Percentiles rank a stretch among this genome's conserved stretches.
Conservation (phyloP, 2,797 vertebrate genomes). For the Myiotriccus ornatus region DNA sequence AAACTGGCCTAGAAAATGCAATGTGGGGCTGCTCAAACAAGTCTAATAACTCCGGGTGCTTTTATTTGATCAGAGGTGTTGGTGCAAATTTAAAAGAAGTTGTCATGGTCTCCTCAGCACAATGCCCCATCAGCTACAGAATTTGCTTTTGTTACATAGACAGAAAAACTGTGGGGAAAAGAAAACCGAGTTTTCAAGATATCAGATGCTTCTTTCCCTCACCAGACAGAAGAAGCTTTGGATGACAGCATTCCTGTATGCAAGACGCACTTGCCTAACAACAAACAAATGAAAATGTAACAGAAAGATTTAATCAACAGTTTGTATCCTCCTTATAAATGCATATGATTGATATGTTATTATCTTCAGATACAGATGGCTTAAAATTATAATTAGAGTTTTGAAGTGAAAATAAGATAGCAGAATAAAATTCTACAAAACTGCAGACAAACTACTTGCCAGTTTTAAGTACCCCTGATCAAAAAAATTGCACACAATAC, state of each 20-base stretch:
- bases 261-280: not conserved
- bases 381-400: not conserved
- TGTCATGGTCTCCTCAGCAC: slow-evolving; percentile 6
- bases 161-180: slow-evolving; percentile 26
- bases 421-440: not conserved
- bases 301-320: not conserved
- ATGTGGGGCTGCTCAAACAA: slow-evolving; percentile 4
- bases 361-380: not conserved
- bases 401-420: not conserved
- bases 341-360: not conserved
- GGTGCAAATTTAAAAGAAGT: slow-evolving; percentile 24
- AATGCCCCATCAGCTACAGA: not conserved
- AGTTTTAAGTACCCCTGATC: not conserved
- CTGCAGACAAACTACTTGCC: not conserved
- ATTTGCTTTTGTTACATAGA: slow-evolving; percentile 4
- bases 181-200: slow-evolving; percentile 15
- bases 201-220: not conserved
- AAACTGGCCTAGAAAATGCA: slow-evolving; percentile 37
- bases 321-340: not conserved
- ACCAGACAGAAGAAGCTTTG: not conserved
- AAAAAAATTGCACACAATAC: not conserved
- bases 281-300: not conserved
- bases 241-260: not conserved
- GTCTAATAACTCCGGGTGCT: slow-evolving; percentile 25
- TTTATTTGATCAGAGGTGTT: slow-evolving; percentile 31